Evolutionary conservation across 2,888 invertebrate species (phyloP), one percentile per base, ranked within the genome.

Genomic region (Parochlus steinenii): DNA sequence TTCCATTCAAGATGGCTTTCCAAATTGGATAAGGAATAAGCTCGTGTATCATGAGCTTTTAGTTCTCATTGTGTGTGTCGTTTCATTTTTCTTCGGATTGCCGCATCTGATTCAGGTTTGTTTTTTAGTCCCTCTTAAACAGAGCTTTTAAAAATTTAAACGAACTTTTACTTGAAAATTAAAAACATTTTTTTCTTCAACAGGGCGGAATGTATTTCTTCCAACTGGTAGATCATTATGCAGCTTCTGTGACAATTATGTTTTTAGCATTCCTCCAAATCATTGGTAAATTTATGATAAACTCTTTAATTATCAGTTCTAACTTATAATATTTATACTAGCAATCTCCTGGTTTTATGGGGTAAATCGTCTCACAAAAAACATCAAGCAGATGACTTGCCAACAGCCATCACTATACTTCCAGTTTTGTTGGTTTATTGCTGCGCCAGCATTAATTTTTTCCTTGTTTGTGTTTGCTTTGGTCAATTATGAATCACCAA

Each of bases 301-400:
- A n/a, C n/a, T n/a, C n/a, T n/a, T n/a, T n/a, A n/a, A n/a, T n/a
- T n/a, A n/a, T n/a, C n/a, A n/a, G n/a, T n/a, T n/a, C n/a, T n/a
- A n/a, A n/a, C n/a, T n/a, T n/a, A n/a, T n/a, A n/a, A n/a, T n/a
- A n/a, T n/a, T n/a, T n/a, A n/a, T n/a, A n/a, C n/a, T n/a, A 35
- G 90, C 80, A 6, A 74, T 92, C 40, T 74, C 85, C 5, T 92
- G 90, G 89, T 79, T 86, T 52, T 92, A 90, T 52, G 90, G 90
- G 23, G 79, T 81, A 1, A 71, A 70, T 38, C 66, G 79, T 46
- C 58, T 90, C 40, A 76, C 83, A 6, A 71, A 69, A 47, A 86
- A 90, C 53, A 74, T 90, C 10, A 75, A 82, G 55, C 81, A 85
- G 50, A 90, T 90, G 87, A 89, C 87, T 19, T 86, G 86, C 45